Percentiles rank a stretch among this genome's conserved stretches.
These are phyloP conservation scores for Chionis minor DNA, from an alignment of 2,113 vertebrate species.

Conservation along the genomic window DNA sequence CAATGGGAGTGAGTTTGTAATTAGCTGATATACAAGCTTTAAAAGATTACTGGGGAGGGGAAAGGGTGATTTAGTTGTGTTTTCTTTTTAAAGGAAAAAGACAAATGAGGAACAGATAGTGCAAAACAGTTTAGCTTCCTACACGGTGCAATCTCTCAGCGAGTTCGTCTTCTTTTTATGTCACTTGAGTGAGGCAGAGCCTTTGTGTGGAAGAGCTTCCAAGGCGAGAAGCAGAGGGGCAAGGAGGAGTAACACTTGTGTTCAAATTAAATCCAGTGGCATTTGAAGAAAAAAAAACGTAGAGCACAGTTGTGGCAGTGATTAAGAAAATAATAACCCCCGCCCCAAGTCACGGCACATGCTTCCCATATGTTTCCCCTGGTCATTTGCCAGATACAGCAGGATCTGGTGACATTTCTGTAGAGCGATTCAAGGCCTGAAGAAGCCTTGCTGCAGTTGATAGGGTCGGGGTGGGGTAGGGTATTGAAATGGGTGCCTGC, in stretches of 20 bases:
- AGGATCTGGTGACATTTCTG: slow-evolving; percentile 48
- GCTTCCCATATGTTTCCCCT: slow-evolving; percentile 71
- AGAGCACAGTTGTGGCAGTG: slow-evolving; percentile 54
- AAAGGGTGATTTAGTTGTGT: neutral
- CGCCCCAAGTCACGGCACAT: slow-evolving; percentile 61
- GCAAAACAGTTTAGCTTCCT: neutral
- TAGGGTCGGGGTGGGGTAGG: neutral
- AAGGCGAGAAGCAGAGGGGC: slow-evolving; percentile 18
- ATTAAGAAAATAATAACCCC: slow-evolving; percentile 72
- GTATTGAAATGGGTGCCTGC: slow-evolving; percentile 17
- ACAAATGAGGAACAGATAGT: slow-evolving; percentile 18
- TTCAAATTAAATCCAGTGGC: slow-evolving; percentile 50
- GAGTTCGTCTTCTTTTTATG: neutral
- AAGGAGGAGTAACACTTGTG: slow-evolving; percentile 55
- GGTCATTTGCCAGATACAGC: slow-evolving; percentile 42
- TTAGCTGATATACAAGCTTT: neutral
- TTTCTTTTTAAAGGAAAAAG: neutral
- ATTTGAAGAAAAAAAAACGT: slow-evolving; percentile 3
- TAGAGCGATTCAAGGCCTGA: neutral
- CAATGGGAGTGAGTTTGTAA: neutral
- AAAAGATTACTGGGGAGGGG: neutral
- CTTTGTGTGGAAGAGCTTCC: slow-evolving; percentile 40
- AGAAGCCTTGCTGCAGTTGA: neutral
- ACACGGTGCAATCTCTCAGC: neutral
- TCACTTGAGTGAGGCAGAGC: neutral